A percentile compares a stretch with the other conserved stretches of the same genome.
phyloP scores from a whole-genome alignment of 2,888 invertebrate species.

The Drosophila recens region DNA sequence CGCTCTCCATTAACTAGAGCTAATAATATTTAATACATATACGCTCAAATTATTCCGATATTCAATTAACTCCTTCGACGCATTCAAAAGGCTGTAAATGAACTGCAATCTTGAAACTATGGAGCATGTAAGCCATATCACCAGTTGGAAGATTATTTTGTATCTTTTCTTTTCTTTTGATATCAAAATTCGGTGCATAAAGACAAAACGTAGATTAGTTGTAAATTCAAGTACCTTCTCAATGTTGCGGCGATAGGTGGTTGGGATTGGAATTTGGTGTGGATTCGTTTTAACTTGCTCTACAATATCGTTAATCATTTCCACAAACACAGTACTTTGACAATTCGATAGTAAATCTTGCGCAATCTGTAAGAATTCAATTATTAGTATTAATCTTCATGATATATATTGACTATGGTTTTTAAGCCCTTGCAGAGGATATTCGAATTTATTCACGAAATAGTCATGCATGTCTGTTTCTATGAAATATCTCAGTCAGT shows the following conservation, averaged over 20 bases:
- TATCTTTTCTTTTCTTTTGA: constrained; percentile 11
- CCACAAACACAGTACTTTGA: constrained; percentile 92
- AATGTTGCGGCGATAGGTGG: constrained; percentile 83
- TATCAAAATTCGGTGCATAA: constrained; percentile 26
- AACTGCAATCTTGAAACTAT: constrained; percentile 25
- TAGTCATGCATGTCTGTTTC: neutral
- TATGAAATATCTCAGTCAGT: too few species aligned
- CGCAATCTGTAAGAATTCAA: constrained; percentile 87
- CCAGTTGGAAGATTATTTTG: constrained; percentile 25
- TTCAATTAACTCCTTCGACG: constrained; percentile 19
- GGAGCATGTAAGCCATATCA: constrained; percentile 31
- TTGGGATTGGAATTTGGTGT: constrained; percentile 88
- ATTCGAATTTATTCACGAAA: too few species aligned
- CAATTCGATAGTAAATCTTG: constrained; percentile 92
- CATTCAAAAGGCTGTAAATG: constrained; percentile 28
- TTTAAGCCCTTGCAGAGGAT: neutral
- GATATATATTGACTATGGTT: neutral
- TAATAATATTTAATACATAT: constrained; percentile 8
- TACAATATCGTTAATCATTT: constrained; percentile 94
- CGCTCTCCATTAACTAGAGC: constrained; percentile 34
- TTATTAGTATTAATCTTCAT: neutral
- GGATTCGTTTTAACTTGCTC: constrained; percentile 93
- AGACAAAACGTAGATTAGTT: constrained; percentile 19
- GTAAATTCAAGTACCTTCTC: constrained; percentile 82
- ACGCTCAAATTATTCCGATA: constrained; percentile 25